These are phyloP conservation scores for Lineus longissimus DNA, from an alignment of 1,140 invertebrate species.

Conservation along the genomic window DNA sequence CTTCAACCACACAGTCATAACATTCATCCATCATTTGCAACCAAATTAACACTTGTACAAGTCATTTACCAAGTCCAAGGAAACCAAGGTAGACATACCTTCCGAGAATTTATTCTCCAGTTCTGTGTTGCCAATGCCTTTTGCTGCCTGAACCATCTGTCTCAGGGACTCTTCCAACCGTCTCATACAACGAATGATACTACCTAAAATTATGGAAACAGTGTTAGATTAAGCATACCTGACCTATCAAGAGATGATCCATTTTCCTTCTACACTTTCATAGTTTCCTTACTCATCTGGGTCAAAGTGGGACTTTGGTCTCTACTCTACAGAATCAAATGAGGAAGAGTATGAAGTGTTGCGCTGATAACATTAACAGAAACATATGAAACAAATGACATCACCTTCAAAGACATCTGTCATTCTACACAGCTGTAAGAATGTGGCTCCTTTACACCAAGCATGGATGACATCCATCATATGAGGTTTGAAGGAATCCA, in stretches of 20 bases:
- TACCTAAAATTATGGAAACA: constrained; percentile 63
- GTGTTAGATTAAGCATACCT: neutral
- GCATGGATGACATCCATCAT: constrained; percentile 97
- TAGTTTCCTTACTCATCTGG: neutral
- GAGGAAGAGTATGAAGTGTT: neutral
- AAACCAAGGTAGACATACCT: constrained; percentile 52
- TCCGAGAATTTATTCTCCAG: constrained; percentile 95
- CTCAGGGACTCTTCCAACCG: constrained; percentile 91
- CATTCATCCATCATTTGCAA: no score
- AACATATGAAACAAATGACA: neutral
- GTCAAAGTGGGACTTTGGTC: neutral
- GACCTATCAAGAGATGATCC: neutral
- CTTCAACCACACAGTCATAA: no score
- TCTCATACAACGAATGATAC: constrained; percentile 95
- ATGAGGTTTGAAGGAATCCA: constrained; percentile 87
- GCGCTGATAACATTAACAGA: no score
- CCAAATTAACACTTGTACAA: no score
- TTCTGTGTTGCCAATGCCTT: constrained; percentile 93
- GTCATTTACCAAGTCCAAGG: neutral
- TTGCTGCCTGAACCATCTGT: constrained; percentile 93
- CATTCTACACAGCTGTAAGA: constrained; percentile 90
- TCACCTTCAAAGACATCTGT: constrained; percentile 97
- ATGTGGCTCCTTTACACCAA: constrained; percentile 93
- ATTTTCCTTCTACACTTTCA: neutral
- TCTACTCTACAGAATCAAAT: neutral